Evolutionary conservation across 2,113 vertebrate species (phyloP), one percentile per base, ranked within the genome.

Genomic region (Emydocephalus ijimae): DNA sequence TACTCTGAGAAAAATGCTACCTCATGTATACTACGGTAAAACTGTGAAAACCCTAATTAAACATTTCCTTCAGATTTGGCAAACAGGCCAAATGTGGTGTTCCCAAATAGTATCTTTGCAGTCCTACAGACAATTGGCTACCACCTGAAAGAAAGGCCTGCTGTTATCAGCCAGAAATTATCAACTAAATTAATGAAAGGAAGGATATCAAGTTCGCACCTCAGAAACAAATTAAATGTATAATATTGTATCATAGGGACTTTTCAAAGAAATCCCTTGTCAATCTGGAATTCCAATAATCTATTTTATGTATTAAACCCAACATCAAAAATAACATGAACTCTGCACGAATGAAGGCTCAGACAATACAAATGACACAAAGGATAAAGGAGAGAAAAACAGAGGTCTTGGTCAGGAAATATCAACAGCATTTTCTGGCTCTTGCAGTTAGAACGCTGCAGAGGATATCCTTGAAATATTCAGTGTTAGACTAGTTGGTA

Each of bases 1-100:
- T 34, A 90, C 9, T 90, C 88, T 50, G 90, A 59, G 55, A 74
- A 93, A 74, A 92, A 85, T 64, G 92, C 86, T 87, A 15, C 3
- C 15, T 59, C 50, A 91, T 1, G 69, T 34, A 90, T 69, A 7
- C 29, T 48, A 69, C 24, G 0, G 0, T 92, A 61, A 74, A 74
- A 64, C 0, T 0, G 90, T 93, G 1, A 0, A 1, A 15, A 94
- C 12, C 45, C 55, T 15, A 61, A 61, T 26, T 24, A 87, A 59
- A 29, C 24, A 87, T 74, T 55, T 23, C 26, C 55, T 89, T 90
- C 50, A 54, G 81, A 48, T 74, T 54, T 88, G 61, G 26, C 7
- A 34, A 93, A 34, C 39, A 54, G 4, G 14, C 59, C 61, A 55
- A 88, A 48, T 1, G 89, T 29, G 0, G 54, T 56, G 34, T 4